Base-by-base conservation (phyloP, 2,797 vertebrate species). In the Mus minutoides region DNA sequence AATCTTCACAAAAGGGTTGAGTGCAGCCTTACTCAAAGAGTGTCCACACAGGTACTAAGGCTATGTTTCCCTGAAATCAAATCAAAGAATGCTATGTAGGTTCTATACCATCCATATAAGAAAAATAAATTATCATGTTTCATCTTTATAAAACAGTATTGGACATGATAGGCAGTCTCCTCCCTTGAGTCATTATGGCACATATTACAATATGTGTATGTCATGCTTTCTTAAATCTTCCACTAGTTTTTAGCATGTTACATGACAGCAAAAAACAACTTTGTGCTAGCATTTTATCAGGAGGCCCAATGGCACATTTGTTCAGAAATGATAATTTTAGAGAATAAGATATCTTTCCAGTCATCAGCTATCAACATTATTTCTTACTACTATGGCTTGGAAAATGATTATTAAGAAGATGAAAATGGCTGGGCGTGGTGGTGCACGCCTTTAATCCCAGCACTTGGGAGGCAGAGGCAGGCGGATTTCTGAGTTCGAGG, bases 241-340 rank as follows among this genome's bases (percentile, higher is more conserved):
- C 26, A 29, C 46, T 34, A 46, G 17, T 54, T 49, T 54, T 54
- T 24, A 9, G 56, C 69, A 62, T 71, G 49, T 58, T 76, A 58
- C 40, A 46, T 54, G 64, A 94, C 49, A 37, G 85, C 19, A 90
- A 86, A 88, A 83, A n/a, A 52, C 49, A 64, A 60, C 85, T 97
- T 96, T 64, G 46, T 31, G 84, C 93, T 17, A 78, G 64, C 16
- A 31, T 77, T 92, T 46, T 24, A 82, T 34, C n/a, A 49, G 21
- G 22, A 88, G 29, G 12, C 52, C 60, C 87, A 89, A 75, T 3
- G 43, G 46, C 77, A 24, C 24, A 75, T 90, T 92, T 92, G 76
- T 71, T 73, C 83, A 58, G 64, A 84, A 87, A 82, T 60, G 76
- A 31, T 76, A 60, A 86, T 69, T 91, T 71, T 87, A 84, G 75